A percentile compares a stretch with the other conserved stretches of the same genome.
Evolutionary conservation across 2,797 vertebrate genomes (phyloP).

Genomic region (Brotula barbata): DNA sequence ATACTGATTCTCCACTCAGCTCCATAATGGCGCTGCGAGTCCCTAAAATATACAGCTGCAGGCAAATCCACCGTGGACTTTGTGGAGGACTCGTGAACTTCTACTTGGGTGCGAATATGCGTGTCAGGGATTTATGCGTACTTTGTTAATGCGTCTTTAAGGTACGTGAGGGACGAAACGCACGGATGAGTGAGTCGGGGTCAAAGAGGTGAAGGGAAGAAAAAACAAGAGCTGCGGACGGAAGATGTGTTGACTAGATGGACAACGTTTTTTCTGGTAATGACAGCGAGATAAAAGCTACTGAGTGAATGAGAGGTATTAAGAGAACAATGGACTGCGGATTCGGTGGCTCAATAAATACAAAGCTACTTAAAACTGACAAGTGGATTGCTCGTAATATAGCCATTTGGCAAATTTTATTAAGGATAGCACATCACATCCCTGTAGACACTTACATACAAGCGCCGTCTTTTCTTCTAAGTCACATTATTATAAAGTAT

Average conservation of each 20-base stretch:
- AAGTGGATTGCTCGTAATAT: not conserved
- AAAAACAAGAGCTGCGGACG: constrained; percentile 45
- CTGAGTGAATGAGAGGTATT: constrained; percentile 23
- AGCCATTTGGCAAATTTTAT: not conserved
- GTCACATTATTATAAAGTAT: too few species aligned
- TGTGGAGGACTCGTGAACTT: constrained; percentile 28
- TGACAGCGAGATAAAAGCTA: constrained; percentile 30
- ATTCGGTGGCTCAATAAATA: constrained; percentile 7
- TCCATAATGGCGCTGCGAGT: constrained; percentile 63
- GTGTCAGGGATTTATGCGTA: constrained; percentile 41
- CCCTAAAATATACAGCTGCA: constrained; percentile 65
- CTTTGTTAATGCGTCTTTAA: constrained; percentile 23
- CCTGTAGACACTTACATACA: not conserved
- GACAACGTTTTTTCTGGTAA: constrained; percentile 34
- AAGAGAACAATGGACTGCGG: constrained; percentile 24
- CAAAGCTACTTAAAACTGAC: constrained; percentile 34
- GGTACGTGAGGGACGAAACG: too few species aligned
- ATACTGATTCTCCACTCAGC: constrained; percentile 66
- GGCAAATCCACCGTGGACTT: constrained; percentile 26
- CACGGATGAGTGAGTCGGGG: not conserved
- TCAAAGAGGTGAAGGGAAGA: constrained; percentile 59
- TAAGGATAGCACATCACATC: not conserved
- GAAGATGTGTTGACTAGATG: constrained; percentile 52
- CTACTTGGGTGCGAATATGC: constrained; percentile 6
- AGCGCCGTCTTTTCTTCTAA: not conserved